Evolutionary conservation across 2,888 invertebrate genomes (phyloP), one percentile per base, ranked within the genome.

Genomic region (Thecocarcelia acutangulata): DNA sequence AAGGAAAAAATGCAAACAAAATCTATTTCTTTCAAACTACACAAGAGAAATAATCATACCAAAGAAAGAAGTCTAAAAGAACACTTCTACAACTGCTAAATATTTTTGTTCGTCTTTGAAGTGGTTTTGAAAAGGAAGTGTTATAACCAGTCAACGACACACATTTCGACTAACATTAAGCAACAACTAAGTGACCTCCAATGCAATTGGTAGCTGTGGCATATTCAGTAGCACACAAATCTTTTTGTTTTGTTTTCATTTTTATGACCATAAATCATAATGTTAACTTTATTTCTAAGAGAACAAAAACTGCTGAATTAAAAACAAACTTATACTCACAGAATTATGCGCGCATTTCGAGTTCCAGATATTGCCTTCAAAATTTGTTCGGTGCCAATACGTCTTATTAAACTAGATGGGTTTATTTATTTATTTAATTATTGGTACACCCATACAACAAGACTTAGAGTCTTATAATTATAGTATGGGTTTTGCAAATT

Each of bases 141-240:
- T 42, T 72, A 61, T 59, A 46, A 66, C 37, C 61, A 40, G 42
- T 72, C 76, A 68, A 61, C 76, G 76, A 73, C 68, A 81, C 70
- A 76, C 42, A 61, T 73, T 77, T 12, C 21, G 15, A 77, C 63
- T 70, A 63, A 40, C 63, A 77, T 69, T 69, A 19, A 28, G 12
- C 19, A 46, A 48, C 48, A 52, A 11, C 24, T 78, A n/a, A n/a
- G n/a, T n/a, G 64, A 72, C 77, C 64, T 58, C 50, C 56, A 50
- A 63, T 17, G 9, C 40, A 3, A 13, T 33, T 52, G 21, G n/a
- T 13, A 40, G 11, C 19, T n/a, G 72, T 42, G 19, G 21, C 24
- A 21, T 13, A 42, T 42, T 70, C n/a, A 17, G 9, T 17, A 61
- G 17, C 13, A 17, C 13, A 19, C 11, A 70, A 17, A 40, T 58